A percentile compares a stretch with the other conserved stretches of the same genome.
phyloP scores from a whole-genome alignment of 2,888 invertebrate genomes.

The Hesperia comma region DNA sequence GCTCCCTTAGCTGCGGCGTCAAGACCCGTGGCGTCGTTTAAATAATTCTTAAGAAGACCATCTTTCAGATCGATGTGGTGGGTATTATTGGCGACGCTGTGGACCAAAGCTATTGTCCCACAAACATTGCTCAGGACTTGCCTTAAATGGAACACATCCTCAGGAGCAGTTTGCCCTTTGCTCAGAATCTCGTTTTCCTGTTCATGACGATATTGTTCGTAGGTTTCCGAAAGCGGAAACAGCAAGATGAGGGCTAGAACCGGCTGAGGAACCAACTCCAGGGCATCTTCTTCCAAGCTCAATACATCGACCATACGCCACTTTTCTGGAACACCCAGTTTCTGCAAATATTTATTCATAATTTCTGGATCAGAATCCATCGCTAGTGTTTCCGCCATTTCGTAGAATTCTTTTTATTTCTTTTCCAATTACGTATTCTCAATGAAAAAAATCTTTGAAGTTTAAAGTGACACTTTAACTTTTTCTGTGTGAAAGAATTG shows the following conservation, averaged over 20 bases:
- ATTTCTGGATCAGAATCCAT: constrained; percentile 86
- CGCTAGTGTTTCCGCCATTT: constrained; percentile 63
- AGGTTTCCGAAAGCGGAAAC: constrained; percentile 92
- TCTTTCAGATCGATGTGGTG: constrained; percentile 87
- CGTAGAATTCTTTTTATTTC: background rate
- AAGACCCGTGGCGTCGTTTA: constrained; percentile 87
- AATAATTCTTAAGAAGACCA: constrained; percentile 89
- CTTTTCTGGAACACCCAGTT: constrained; percentile 90
- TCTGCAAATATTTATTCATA: constrained; percentile 87
- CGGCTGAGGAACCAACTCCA: constrained; percentile 93
- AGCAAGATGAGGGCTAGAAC: constrained; percentile 93
- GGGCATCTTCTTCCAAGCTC: constrained; percentile 92
- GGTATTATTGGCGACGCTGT: constrained; percentile 95
- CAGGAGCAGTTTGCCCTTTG: constrained; percentile 82
- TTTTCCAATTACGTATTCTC: background rate
- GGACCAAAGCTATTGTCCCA: constrained; percentile 97
- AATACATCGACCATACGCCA: constrained; percentile 96
- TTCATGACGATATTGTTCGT: constrained; percentile 86
- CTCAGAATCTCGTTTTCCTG: constrained; percentile 85
- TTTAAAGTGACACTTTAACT: constrained; percentile 15
- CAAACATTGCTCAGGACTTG: constrained; percentile 97
- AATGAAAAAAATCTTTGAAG: constrained; percentile 21
- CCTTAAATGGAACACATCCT: constrained; percentile 92
- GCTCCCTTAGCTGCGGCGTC: constrained; percentile 90
- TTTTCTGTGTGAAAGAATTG: constrained; percentile 2